These are phyloP conservation scores for Daptonema setosum DNA, from an alignment of 2,888 invertebrate species.

Conservation along the genomic window DNA sequence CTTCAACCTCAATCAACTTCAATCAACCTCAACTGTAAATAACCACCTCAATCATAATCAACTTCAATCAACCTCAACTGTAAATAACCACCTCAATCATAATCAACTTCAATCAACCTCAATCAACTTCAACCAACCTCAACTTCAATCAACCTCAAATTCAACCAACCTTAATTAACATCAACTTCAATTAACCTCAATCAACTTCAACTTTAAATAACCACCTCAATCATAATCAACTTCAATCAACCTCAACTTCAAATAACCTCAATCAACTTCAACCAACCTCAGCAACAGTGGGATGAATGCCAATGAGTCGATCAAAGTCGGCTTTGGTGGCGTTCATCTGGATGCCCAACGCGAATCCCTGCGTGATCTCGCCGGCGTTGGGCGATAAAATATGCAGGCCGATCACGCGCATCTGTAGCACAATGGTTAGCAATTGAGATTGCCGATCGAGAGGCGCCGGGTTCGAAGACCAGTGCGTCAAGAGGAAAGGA, in stretches of 20 bases:
- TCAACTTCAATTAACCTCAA: neutral
- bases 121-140: neutral
- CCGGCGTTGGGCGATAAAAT: slow-evolving; percentile 40
- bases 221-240: too few species aligned
- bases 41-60: too few species aligned
- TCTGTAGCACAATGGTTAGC: slow-evolving; percentile 16
- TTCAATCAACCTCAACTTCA: too few species aligned
- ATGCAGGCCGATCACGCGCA: slow-evolving; percentile 38
- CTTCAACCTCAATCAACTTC: too few species aligned
- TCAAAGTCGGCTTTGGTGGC: slow-evolving; percentile 38
- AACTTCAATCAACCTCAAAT: neutral
- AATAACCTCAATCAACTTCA: too few species aligned
- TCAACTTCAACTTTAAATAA: too few species aligned
- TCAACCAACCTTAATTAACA: neutral
- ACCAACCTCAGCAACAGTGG: slow-evolving; percentile 38
- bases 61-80: too few species aligned
- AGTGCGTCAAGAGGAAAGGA: too few species aligned
- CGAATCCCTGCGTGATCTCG: slow-evolving; percentile 42
- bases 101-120: too few species aligned
- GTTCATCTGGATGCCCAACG: slow-evolving; percentile 36
- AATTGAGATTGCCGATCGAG: neutral
- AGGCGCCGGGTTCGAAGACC: too few species aligned
- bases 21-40: too few species aligned
- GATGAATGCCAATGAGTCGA: slow-evolving; percentile 40
- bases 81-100: too few species aligned